phyloP scores from a whole-genome alignment of 2,113 vertebrate species.

The Rattus norvegicus region GRCr8 NC_086028.1:21290001-21290500 shows the following conservation, averaged over 20 bases:
- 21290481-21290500: neutral
- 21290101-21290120: neutral
- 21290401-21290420: conserved; percentile 12
- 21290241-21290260: neutral
- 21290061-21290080: neutral
- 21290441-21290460: conserved; percentile 9
- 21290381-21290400: neutral
- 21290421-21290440: neutral
- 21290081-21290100: neutral
- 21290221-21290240: neutral
- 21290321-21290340: neutral
- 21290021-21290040: neutral
- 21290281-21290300: neutral
- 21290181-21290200: neutral
- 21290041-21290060: neutral
- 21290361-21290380: neutral
- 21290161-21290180: neutral
- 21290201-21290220: neutral
- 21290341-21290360: neutral
- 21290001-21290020: neutral
- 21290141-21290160: neutral
- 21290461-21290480: neutral
- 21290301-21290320: conserved; percentile 34
- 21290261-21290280: neutral
- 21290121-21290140: neutral